Evolutionary conservation across 2,797 vertebrate species (phyloP), one percentile per base, ranked within the genome.

Genomic region (Anguilla megastoma): DNA sequence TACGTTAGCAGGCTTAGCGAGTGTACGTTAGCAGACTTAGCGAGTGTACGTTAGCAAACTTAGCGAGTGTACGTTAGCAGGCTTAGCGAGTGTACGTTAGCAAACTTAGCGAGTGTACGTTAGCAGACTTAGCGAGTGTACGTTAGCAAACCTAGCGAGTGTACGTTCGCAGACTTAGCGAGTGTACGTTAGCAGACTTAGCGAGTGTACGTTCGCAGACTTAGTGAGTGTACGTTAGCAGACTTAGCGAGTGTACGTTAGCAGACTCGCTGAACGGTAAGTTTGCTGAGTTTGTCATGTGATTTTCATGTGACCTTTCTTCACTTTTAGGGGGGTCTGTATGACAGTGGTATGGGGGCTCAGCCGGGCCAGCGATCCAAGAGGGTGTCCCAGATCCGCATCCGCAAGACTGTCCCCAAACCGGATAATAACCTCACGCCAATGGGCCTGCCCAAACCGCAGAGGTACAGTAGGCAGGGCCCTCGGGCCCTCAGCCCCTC

Each of bases 301-400:
- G 24, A 54, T 7, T 66, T 0, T 56, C 21, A 54, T 66, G 58
- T 45, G 10, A n/a, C 83, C 14, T 27, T 85, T 36, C 88, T 0
- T 86, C 54, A 80, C 1, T 83, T 86, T 0, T 85, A 93, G 92
- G 90, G 88, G n/a, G 86, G 36, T 30, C 52, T 89, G 87, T 91
- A 87, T 36, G 87, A 89, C 24, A 84, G 84, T 30, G 74, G 85
- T 14, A 76, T 50, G 27, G 88, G 60, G 12, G 18, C 79, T 45
- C 90, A 95, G 89, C 89, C 92, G 71, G 94, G 95, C 89, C 93
- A 95, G 89, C 96, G 88, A 89, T 95, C 92, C 89, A 98, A 98
- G 95, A 96, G 96, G 91, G 98, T 99, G 12, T 99, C 98, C n/a
- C 97, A 98, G 94, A 99, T 99, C 89, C 94, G 97, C 86, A 99